A percentile compares a stretch with the other conserved stretches of the same genome.
These are phyloP conservation scores for Eufriesea mexicana DNA, from an alignment of 1,140 invertebrate species.

Conservation along the genomic window DNA sequence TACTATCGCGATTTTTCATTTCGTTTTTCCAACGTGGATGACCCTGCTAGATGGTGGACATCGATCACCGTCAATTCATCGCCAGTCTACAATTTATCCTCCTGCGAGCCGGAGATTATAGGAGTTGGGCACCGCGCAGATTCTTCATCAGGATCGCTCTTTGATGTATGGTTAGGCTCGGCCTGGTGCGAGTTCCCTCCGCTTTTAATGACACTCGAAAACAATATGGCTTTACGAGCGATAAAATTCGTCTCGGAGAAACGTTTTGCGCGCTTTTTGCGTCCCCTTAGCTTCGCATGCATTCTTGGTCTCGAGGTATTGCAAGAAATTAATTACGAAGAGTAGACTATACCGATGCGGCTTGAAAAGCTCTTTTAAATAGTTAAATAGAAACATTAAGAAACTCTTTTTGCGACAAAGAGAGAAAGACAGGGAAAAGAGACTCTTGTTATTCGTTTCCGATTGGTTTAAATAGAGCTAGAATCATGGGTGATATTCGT, in stretches of 20 bases:
- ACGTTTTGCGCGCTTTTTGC: neutral
- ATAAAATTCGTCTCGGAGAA: constrained; percentile 4
- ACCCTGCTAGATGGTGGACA: constrained; percentile 36
- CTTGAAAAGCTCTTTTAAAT: too few species aligned
- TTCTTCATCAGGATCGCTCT: constrained; percentile 42
- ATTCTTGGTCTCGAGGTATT: neutral
- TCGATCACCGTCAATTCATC: constrained; percentile 56
- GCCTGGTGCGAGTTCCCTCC: neutral
- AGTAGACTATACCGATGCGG: neutral
- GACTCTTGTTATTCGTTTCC: too few species aligned
- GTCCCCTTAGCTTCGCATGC: neutral
- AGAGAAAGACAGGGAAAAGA: too few species aligned
- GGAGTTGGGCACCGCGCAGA: constrained; percentile 34
- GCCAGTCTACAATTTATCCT: constrained; percentile 49
- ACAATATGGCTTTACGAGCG: neutral
- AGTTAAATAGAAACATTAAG: neutral
- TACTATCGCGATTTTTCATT: constrained; percentile 27
- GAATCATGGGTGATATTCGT: too few species aligned
- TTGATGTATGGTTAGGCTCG: constrained; percentile 41
- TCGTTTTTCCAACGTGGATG: constrained; percentile 24
- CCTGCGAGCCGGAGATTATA: constrained; percentile 42
- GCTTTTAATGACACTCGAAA: constrained; percentile 34
- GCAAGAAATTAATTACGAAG: neutral
- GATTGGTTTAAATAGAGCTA: too few species aligned
- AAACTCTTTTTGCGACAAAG: too few species aligned